Evolutionary conservation across 2,888 invertebrate species (phyloP), one percentile per base, ranked within the genome.

Genomic region (Stenichneumon culpator): DNA sequence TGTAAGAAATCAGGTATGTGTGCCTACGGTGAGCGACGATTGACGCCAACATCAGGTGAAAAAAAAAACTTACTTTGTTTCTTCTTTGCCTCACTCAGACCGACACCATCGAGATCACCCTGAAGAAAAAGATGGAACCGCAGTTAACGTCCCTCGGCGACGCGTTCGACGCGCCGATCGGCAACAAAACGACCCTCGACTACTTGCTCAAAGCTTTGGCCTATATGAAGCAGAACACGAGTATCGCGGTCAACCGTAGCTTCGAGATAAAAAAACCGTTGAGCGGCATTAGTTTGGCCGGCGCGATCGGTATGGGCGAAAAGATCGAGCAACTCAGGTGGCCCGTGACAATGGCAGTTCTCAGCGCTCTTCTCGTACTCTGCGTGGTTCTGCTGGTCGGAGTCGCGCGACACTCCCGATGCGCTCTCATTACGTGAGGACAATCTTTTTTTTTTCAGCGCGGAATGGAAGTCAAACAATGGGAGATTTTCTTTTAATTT

Each of bases 321-420:
- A 96, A 96, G 94, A 95, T 96, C 95, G 97, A 97, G 94, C 95
- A 96, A 88, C 95, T 96, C 87, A 96, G 97, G 92, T 98, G 98
- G 98, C 97, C 98, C 60, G 96, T 97, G 88, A 98, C 98, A 83
- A 98, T 98, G 96, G 97, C 97, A 83, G 96, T 98, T 83, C 96
- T 98, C 94, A 97, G 98, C 92, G 95, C 97, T 90, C 96, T 98
- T 89, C 96, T 98, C 86, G 96, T 98, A 28, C 96, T 98, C 72
- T 98, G 98, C 94, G 97, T 98, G 84, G 97, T 98, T 86, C 95
- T 98, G 90, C 95, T 99, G 85, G 97, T 98, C 89, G 99, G 98
- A 86, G 97, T 98, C 86, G 97, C 98, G 22, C 95, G 97, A 36
- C 98, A 98, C 94, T 98, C 98, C 22, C 96, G 98, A 73, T 98